Evolutionary conservation across 1,140 invertebrate genomes (phyloP), one percentile per base, ranked within the genome.

Genomic region (Thaumatotibia leucotreta): DNA sequence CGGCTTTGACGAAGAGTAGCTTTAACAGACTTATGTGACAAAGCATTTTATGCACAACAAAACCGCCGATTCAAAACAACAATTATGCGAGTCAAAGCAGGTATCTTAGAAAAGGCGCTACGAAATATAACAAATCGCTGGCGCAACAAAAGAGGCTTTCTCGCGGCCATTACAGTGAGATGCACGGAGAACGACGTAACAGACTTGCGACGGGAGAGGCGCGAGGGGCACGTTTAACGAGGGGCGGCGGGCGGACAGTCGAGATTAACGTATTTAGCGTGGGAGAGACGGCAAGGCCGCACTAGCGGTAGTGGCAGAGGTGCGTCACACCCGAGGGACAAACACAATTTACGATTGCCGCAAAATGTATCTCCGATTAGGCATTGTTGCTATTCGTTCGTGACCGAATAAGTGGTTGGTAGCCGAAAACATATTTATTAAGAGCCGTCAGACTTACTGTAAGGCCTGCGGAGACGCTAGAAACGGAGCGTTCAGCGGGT

Each of bases 271-370:
- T 84, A 90, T 91, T 77, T 91, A 87, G 79, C 82, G 84, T 71
- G 91, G 81, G 68, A 83, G 80, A 39, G 86, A 71, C 66, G 82
- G 88, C 5, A 83, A 80, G 6, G 78, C 75, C 39, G 73, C 67
- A 32, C 72, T 69, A 64, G 70, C 50, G 75, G 80, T 63, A 74
- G 77, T 72, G 75, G 83, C 67, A 77, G 75, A 45, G 73, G 72
- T 27, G 52, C 24, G 31, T 74, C 52, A 63, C 79, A 74, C 83
- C 86, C 84, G 20, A 63, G 84, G 79, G 82, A 84, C 75, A n/a
- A 72, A 70, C 71, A 74, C 75, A 86, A 89, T 88, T 92, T 87
- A 92, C 89, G 75, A 89, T 86, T 82, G 90, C 91, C 80, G 92
- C 87, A 83, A 92, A 88, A 73, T 92, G 86, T 89, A 88, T 86